Evolutionary conservation across 2,113 vertebrate genomes (phyloP).

Genomic region (Zingel zingel): DNA sequence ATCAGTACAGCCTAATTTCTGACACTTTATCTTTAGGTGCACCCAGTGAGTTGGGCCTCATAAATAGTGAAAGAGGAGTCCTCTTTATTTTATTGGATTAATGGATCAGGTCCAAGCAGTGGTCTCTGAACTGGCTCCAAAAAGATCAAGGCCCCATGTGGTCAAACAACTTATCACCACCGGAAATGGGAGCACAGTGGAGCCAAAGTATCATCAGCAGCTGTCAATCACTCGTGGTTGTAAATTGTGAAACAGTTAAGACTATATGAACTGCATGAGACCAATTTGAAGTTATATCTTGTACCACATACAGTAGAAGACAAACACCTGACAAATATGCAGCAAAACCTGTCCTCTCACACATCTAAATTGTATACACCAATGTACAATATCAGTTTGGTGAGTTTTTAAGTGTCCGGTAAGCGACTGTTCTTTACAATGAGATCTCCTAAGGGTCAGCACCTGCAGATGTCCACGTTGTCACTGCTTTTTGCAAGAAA

Average conservation of each 20-base stretch:
- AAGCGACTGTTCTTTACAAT: background rate
- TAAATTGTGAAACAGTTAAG: slow-evolving; percentile 11
- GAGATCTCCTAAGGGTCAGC: background rate
- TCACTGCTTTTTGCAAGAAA: background rate
- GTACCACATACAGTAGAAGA: background rate
- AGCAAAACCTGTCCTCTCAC: background rate
- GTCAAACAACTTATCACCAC: background rate
- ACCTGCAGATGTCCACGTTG: background rate
- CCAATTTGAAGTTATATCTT: background rate
- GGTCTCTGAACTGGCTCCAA: slow-evolving; percentile 32
- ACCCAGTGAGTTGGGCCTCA: slow-evolving; percentile 28
- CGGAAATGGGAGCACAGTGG: background rate
- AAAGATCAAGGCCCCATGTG: slow-evolving; percentile 10
- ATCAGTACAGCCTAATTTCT: slow-evolving; percentile 21
- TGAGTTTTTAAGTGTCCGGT: background rate
- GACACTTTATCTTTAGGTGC: slow-evolving; percentile 10
- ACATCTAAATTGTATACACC: background rate
- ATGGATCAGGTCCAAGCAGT: slow-evolving; percentile 54
- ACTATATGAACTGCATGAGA: background rate
- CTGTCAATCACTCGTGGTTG: background rate
- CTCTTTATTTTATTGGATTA: slow-evolving; percentile 76
- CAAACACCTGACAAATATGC: background rate
- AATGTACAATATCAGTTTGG: background rate
- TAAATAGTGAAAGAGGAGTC: slow-evolving; percentile 62
- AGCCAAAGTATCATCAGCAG: background rate